A percentile compares a stretch with the other conserved stretches of the same genome.
Conservation (phyloP, 2,797 vertebrate genomes). For the Oceanodroma leucorhoa region DNA sequence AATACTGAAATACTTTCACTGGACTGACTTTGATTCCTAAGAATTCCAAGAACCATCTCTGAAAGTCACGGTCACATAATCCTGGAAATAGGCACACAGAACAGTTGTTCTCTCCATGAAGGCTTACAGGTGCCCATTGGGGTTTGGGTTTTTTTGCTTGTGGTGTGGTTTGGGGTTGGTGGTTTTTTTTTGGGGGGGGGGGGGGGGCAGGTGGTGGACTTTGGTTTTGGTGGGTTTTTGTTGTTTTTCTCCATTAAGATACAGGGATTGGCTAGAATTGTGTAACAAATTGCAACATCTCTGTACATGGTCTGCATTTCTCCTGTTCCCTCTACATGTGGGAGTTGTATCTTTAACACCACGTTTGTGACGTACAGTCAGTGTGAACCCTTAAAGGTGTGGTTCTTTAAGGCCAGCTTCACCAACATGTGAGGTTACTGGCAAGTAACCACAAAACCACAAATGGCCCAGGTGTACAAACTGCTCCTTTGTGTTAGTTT, state of each 20-base stretch:
- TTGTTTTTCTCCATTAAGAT: background rate
- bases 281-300: background rate
- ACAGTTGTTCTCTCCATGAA: background rate
- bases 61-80: background rate
- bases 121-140: background rate
- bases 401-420: background rate
- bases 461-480: accelerated
- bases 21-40: background rate
- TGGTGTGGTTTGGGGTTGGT: background rate
- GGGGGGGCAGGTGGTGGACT: accelerated
- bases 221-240: background rate
- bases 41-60: background rate
- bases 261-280: background rate
- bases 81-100: background rate
- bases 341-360: accelerated
- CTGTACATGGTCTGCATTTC: accelerated
- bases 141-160: accelerated
- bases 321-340: background rate
- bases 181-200: background rate
- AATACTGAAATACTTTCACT: background rate
- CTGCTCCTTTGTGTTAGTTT: background rate
- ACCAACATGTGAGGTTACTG: accelerated
- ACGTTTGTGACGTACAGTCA: background rate
- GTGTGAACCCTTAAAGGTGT: background rate
- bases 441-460: accelerated